Conservation (phyloP, 2,113 vertebrate genomes). For the Aegypius monachus region DNA sequence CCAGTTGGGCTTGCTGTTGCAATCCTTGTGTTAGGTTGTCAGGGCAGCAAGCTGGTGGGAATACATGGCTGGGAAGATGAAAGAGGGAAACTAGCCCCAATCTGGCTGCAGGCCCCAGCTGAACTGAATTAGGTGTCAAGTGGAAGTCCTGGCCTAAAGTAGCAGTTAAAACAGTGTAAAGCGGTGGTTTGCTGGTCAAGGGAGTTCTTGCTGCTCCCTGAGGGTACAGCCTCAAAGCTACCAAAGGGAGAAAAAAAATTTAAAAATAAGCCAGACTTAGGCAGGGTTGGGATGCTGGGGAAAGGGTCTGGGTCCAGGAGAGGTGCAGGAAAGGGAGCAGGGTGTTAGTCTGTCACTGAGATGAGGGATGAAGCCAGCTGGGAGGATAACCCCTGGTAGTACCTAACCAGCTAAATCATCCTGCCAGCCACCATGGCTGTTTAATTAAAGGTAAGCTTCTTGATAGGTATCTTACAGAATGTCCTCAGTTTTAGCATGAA, state of each 20-base stretch:
- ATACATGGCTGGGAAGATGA: not conserved
- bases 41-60: not conserved
- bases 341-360: not conserved
- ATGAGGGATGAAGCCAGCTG: not conserved
- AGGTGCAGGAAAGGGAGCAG: not conserved
- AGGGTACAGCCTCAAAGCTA: not conserved
- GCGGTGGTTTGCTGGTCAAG: not conserved
- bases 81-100: not conserved
- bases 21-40: not conserved
- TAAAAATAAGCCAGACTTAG: not conserved
- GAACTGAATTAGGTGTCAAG: not conserved
- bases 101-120: not conserved
- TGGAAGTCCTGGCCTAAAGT: not conserved
- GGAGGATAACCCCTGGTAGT: not conserved
- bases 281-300: not conserved
- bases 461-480: not conserved
- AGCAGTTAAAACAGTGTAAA: not conserved
- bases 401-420: not conserved
- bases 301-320: not conserved
- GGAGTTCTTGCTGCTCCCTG: not conserved
- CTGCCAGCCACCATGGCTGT: not conserved
- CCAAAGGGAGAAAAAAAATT: no score
- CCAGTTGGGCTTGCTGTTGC: not conserved
- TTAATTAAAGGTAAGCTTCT: not conserved
- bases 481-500: not conserved